These are phyloP conservation scores for Parotocinclus haroldoi DNA, from an alignment of 2,797 vertebrate genomes.

Conservation along the genomic window DNA sequence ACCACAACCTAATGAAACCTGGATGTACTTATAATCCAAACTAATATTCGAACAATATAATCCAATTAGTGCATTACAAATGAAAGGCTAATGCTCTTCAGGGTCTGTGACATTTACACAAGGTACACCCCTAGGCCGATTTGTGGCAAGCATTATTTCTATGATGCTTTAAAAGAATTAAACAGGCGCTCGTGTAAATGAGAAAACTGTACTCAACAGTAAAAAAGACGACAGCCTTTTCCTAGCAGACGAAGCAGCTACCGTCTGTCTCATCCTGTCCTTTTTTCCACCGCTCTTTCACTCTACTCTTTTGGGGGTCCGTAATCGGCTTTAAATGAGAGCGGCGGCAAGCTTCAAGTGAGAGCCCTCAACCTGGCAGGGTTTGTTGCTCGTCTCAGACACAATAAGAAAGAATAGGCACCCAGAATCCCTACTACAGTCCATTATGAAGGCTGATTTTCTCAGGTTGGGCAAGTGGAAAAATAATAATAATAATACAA, in stretches of 20 bases:
- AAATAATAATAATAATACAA: background rate
- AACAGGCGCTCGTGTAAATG: too few relatives aligned
- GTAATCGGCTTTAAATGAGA: constrained; percentile 68
- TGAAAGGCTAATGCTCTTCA: too few relatives aligned
- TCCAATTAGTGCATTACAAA: too few relatives aligned
- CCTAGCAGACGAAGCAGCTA: constrained; percentile 65
- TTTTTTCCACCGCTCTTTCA: constrained; percentile 60
- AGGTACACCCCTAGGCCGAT: too few relatives aligned
- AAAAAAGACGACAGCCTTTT: constrained; percentile 72
- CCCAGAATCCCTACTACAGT: background rate
- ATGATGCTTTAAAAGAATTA: too few relatives aligned
- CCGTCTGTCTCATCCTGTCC: constrained; percentile 63
- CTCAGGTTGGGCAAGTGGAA: constrained; percentile 7
- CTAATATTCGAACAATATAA: too few relatives aligned
- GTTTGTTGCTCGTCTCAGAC: constrained; percentile 55
- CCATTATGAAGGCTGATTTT: constrained; percentile 10
- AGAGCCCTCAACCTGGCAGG: constrained; percentile 68
- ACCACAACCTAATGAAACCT: too few relatives aligned
- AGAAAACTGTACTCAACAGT: constrained; percentile 46
- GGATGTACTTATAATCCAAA: too few relatives aligned
- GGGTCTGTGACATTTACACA: too few relatives aligned
- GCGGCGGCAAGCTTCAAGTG: constrained; percentile 73
- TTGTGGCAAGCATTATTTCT: too few relatives aligned
- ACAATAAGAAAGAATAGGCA: constrained; percentile 62
- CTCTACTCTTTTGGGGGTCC: constrained; percentile 55